These are phyloP conservation scores for Ectemnius continuus DNA, from an alignment of 2,888 invertebrate species.

Conservation along the genomic window DNA sequence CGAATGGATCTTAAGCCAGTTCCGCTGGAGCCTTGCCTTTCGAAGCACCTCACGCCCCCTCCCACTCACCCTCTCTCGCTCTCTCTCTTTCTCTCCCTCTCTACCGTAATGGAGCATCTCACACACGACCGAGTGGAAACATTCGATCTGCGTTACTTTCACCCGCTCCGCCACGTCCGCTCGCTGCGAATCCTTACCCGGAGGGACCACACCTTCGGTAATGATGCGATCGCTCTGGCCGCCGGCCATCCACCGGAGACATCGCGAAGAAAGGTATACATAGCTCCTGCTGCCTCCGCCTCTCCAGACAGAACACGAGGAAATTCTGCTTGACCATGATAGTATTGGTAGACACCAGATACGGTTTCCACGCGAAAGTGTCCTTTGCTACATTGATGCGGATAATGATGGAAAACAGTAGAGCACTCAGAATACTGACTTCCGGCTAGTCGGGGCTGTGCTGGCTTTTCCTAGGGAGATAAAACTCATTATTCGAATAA, in stretches of 20 bases:
- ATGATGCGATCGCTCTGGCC: slow-evolving; percentile 5
- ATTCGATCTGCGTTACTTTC: slow-evolving; percentile 68
- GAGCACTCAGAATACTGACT: too few relatives aligned
- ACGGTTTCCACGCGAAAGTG: slow-evolving; percentile 27
- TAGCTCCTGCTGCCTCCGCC: neutral
- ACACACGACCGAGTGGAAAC: slow-evolving; percentile 15
- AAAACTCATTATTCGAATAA: slow-evolving; percentile 1
- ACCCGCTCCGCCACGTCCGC: slow-evolving; percentile 45
- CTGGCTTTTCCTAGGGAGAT: neutral
- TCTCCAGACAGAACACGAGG: too few relatives aligned
- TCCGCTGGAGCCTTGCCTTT: slow-evolving; percentile 38
- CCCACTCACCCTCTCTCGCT: neutral
- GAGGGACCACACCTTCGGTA: slow-evolving; percentile 36
- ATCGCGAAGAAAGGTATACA: neutral
- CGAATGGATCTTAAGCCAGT: slow-evolving; percentile 28
- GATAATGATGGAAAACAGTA: slow-evolving; percentile 2
- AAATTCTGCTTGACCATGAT: too few relatives aligned
- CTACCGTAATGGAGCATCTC: slow-evolving; percentile 10
- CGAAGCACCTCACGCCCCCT: slow-evolving; percentile 22
- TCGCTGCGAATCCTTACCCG: slow-evolving; percentile 22
- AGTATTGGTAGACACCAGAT: neutral
- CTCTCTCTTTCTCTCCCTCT: too few relatives aligned
- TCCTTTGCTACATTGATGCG: slow-evolving; percentile 13
- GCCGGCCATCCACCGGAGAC: neutral
- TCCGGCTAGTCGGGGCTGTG: too few relatives aligned